Percentiles rank a stretch among this genome's conserved stretches.
phyloP scores from a whole-genome alignment of 2,113 vertebrate species.

The Heptranchias perlo region DNA sequence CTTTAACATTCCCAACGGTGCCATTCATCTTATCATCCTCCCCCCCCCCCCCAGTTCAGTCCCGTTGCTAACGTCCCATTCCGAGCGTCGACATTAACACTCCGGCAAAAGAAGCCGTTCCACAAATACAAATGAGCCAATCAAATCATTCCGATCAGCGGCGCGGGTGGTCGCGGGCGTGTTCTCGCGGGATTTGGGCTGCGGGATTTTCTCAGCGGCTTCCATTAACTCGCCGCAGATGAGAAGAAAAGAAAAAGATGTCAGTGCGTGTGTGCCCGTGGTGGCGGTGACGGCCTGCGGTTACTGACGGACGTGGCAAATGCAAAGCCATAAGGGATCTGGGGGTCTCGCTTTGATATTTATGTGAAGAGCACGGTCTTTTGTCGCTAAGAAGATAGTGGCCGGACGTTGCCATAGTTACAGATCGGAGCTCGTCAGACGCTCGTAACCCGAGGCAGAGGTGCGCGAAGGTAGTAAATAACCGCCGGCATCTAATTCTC shows the following conservation, averaged over 20 bases:
- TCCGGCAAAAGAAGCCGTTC: not conserved
- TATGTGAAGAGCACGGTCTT: not conserved
- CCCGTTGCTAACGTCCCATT: not conserved
- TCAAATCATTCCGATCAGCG: not conserved
- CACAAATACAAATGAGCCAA: not conserved
- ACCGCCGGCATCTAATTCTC: not conserved
- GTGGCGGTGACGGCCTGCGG: not conserved
- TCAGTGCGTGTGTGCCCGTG: not conserved
- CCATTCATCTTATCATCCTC: no score
- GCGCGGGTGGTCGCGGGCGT: not conserved
- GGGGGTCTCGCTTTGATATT: no score
- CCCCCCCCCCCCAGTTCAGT: not conserved
- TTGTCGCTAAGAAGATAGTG: not conserved
- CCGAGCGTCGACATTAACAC: not conserved
- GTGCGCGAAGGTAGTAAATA: not conserved
- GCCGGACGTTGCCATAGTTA: constrained; percentile 25
- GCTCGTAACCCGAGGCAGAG: not conserved
- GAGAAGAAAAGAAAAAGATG: not conserved
- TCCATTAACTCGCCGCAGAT: not conserved
- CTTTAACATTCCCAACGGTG: not conserved
- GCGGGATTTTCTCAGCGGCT: not conserved
- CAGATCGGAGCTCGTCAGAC: not conserved
- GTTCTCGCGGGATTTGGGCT: not conserved
- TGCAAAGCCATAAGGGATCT: not conserved
- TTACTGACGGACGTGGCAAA: no score